A percentile compares a stretch with the other conserved stretches of the same genome.
phyloP scores from a whole-genome alignment of 2,888 invertebrate genomes.

The Lasioglossum malachurum region DNA sequence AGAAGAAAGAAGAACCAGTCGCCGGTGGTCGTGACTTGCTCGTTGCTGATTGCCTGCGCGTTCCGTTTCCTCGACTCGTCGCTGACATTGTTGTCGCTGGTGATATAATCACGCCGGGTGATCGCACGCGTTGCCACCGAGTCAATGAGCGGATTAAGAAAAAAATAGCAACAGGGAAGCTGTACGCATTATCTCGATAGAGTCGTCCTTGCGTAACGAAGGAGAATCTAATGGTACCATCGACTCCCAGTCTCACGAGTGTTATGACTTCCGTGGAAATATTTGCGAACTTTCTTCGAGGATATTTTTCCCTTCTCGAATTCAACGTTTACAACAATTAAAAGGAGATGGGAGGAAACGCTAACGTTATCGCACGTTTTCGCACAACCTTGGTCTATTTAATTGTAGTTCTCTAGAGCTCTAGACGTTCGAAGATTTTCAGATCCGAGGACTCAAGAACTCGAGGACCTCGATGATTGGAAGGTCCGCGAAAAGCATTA shows the following conservation, averaged over 20 bases:
- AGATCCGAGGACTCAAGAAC: no score
- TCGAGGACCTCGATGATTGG: no score
- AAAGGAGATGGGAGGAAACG: background rate
- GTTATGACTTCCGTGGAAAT: background rate
- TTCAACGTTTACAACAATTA: background rate
- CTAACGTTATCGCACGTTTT: background rate
- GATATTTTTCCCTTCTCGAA: background rate
- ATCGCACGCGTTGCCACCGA: background rate
- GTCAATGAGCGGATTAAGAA: background rate
- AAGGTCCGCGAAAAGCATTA: background rate
- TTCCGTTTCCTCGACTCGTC: conserved; percentile 13
- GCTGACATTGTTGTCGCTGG: conserved; percentile 30
- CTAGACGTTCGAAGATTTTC: background rate
- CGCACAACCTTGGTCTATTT: background rate
- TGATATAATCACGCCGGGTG: conserved; percentile 19
- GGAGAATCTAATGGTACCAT: background rate
- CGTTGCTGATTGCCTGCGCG: background rate
- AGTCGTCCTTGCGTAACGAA: background rate
- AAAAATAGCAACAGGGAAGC: background rate
- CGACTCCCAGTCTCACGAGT: background rate
- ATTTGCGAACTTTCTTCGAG: background rate
- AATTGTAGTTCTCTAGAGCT: background rate
- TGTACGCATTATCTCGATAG: background rate
- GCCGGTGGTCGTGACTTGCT: conserved; percentile 8
- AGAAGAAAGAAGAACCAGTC: background rate